Base-by-base conservation (phyloP, 2,797 vertebrate genomes). In the Eleutherodactylus coqui region DNA sequence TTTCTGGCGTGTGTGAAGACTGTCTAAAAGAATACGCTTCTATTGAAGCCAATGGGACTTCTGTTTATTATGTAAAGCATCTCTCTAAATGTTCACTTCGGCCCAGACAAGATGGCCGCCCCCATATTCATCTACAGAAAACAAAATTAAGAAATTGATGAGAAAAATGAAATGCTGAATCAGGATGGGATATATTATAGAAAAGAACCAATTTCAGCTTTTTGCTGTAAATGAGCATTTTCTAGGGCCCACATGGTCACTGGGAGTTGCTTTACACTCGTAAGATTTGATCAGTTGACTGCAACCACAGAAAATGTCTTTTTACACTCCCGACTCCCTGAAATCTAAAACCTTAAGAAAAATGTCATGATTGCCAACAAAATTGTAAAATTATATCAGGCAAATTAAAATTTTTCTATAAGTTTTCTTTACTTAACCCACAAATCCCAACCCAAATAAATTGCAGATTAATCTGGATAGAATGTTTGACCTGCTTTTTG, bases 291-390 rank as follows among this genome's bases (percentile, higher is more conserved):
- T 55, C 32, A 38, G 10, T 38, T 34, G 49, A 55, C 34, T 55
- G 29, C 34, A 8, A 24, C 49, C 49, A 38, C 32, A 77, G 24
- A 34, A 49, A 76, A 77, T 55, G 24, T 24, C 0, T 38, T 55
- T 60, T 58, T 78, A 60, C n/a, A 58, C 51, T 36, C 13, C 14
- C 27, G 24, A 60, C 11, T 75, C 17, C 21, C 55, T 79, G 64
- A 32, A 85, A 85, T 70, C 47, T 38, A 79, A 85, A 70, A 72
- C 49, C 36, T 24, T 72, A 27, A 78, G 14, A 79, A 38, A 70
- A 55, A 47, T 16, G 9, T 55, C 27, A 16, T 60, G 21, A 69
- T 78, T 85, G 62, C 14, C 64, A 72, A 73, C 47, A 53, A 43
- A 43, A 55, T 36, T 82, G 80, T 24, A 82, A 82, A 53, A 55